Evolutionary conservation across 2,113 vertebrate species (phyloP).

Genomic region (Sylvia atricapilla): DNA sequence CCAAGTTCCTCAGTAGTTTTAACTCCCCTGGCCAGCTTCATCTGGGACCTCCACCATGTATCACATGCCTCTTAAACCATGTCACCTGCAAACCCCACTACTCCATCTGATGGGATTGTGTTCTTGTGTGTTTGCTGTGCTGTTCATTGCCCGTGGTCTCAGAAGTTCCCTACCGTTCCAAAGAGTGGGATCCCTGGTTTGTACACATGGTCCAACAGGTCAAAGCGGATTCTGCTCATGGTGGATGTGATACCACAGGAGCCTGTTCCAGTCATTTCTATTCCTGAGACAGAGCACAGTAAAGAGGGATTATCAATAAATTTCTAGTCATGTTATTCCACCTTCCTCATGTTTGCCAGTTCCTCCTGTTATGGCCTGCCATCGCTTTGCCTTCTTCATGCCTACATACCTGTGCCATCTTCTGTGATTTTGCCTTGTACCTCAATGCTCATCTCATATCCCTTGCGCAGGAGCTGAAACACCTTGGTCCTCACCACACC

Average conservation of each 20-base stretch:
- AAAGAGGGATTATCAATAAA: not conserved
- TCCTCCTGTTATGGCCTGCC: not conserved
- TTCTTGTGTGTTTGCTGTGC: not conserved
- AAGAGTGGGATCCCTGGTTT: slow-evolving; percentile 72
- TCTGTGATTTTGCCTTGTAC: slow-evolving; percentile 71
- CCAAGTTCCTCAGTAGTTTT: not conserved
- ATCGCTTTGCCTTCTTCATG: not conserved
- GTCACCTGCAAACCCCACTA: not conserved
- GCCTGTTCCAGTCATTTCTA: slow-evolving; percentile 49
- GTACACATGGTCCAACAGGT: slow-evolving; percentile 59
- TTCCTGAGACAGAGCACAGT: slow-evolving; percentile 39
- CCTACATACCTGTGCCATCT: slow-evolving; percentile 73
- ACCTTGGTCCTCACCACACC: slow-evolving; percentile 56
- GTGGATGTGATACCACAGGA: slow-evolving; percentile 51
- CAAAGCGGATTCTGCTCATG: slow-evolving; percentile 69
- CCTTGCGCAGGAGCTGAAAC: slow-evolving; percentile 70
- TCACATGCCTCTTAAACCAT: not conserved
- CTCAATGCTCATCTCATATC: slow-evolving; percentile 64
- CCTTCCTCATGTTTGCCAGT: not conserved
- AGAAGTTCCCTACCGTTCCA: slow-evolving; percentile 62
- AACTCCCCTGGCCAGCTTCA: not conserved
- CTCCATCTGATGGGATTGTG: not conserved
- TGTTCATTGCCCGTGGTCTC: not conserved
- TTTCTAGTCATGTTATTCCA: not conserved
- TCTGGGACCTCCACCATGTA: not conserved